Conservation (phyloP, 53 echinoderm and acorn worm species). For the Echinarachnius parma region DNA sequence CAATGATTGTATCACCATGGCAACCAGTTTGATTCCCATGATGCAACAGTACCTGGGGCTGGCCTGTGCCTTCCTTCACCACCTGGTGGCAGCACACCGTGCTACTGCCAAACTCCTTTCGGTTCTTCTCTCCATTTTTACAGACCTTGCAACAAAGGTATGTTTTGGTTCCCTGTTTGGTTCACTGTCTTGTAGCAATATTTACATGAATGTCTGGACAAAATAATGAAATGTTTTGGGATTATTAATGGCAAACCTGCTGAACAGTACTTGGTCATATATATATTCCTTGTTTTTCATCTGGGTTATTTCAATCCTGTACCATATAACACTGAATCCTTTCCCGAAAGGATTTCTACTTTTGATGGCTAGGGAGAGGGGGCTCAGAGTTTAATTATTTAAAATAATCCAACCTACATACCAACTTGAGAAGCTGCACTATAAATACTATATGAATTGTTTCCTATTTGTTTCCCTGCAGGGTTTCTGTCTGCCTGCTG, state of each 20-base stretch:
- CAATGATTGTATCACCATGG: slow-evolving; percentile 44
- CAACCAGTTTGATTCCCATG: slow-evolving; percentile 72
- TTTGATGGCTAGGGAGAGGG: no score
- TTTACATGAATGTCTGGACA: no score
- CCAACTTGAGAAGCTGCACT: no score
- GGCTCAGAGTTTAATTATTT: neutral
- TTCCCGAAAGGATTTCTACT: no score
- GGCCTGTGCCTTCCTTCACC: slow-evolving; percentile 62
- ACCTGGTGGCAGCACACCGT: slow-evolving; percentile 73
- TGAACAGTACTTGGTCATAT: no score
- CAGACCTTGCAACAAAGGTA: slow-evolving; percentile 94
- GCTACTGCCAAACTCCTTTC: slow-evolving; percentile 79
- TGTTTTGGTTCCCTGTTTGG: slow-evolving; percentile 32
- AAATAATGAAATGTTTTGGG: no score
- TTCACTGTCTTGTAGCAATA: slow-evolving; percentile 89
- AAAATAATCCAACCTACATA: no score
- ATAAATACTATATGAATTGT: no score
- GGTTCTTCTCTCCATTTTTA: slow-evolving; percentile 83
- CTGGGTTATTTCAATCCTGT: no score
- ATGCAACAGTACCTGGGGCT: slow-evolving; percentile 86
- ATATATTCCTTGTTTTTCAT: no score
- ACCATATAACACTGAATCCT: no score
- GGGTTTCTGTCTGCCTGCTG: slow-evolving; percentile 93
- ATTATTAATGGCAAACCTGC: no score
- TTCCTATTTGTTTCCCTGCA: neutral